Base-by-base conservation (phyloP, 2,113 vertebrate genomes). In the Anhinga rufa region DNA sequence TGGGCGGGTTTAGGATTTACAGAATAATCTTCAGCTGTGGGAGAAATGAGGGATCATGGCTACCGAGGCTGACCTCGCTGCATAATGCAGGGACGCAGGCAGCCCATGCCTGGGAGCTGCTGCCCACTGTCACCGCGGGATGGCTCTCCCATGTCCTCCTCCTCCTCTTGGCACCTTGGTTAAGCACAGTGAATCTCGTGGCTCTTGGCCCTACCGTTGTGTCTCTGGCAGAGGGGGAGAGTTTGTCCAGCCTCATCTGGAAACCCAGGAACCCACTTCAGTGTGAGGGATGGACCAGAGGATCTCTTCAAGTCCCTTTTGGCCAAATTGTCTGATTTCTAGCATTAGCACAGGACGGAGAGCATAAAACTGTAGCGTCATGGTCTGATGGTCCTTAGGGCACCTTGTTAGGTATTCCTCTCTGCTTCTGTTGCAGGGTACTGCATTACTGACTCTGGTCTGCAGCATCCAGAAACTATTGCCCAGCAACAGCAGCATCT, bases 1-100 rank as follows among this genome's bases (percentile, higher is more conserved):
- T 42, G n/a, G 19, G 21, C 24, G 32, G 54, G n/a, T 44, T 75
- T 55, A 57, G 42, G 48, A 19, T 69, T 38, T 75, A 32, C 36
- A 57, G 61, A 38, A 16, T 14, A 44, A 69, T 22, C 16, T 62
- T n/a, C 66, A 75, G 54, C 19, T 51, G 40, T 26, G 48, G 48
- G 31, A 61, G 60, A 36, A 42, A n/a, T 34, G n/a, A 61, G 48
- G 28, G 8, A 5, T 12, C 0, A 4, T 44, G n/a, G n/a, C 26
- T 49, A 26, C 61, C 61, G 61, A 48, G 46, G 17, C 12, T 18
- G 34, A n/a, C 34, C 29, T 54, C 1, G 1, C 3, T n/a, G 46
- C 19, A 13, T 49, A 18, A 9, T 1, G 9, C 0, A 0, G 9
- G 18, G 18, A 54, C 26, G 4, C 15, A 42, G 26, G 8, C 66